Base-by-base conservation (phyloP, 2,888 invertebrate species). In the Heteropelma amictum region DNA sequence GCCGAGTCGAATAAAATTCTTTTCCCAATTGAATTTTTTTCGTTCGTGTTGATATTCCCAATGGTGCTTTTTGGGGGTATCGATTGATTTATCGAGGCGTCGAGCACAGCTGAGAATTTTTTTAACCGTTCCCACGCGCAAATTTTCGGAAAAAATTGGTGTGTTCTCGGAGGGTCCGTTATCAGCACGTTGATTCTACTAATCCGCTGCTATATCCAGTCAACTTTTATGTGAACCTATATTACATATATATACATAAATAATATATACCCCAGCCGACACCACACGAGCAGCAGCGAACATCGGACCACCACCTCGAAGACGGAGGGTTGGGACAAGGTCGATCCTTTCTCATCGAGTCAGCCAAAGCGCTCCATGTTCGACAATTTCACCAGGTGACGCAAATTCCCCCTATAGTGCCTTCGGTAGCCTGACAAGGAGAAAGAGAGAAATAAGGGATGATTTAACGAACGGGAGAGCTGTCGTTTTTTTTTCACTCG, bases 311-410 rank as follows among this genome's bases (percentile, higher is more conserved):
- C 88, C 78, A 84, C 85, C 80, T 87, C 87, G 72, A 87, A 87
- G 85, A 85, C 83, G 80, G 87, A 85, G 73, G 86, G 84, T 86
- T 87, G 89, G 88, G 87, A 88, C 72, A 81, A 77, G 73, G 74
- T 72, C 82, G 87, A 85, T 82, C 80, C 81, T 75, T 83, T 84
- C 65, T 78, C 83, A 53, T 82, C 85, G 79, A 76, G 80, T 75
- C 85, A 85, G 71, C 80, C 86, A 76, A 85, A 81, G 83, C 85
- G 85, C 78, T 87, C 88, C 77, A 85, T 87, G 81, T 89, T 88
- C 89, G 88, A 89, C 87, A 84, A 82, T 81, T 89, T 89, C 83
- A 88, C 88, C 87, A 89, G 89, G 89, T 89, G 89, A 89, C 83
- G 79, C 79, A 75, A 67, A 77, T 67, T 74, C 63, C 64, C n/a